Conservation (phyloP, 2,113 vertebrate species). For the Saccopteryx leptura region DNA sequence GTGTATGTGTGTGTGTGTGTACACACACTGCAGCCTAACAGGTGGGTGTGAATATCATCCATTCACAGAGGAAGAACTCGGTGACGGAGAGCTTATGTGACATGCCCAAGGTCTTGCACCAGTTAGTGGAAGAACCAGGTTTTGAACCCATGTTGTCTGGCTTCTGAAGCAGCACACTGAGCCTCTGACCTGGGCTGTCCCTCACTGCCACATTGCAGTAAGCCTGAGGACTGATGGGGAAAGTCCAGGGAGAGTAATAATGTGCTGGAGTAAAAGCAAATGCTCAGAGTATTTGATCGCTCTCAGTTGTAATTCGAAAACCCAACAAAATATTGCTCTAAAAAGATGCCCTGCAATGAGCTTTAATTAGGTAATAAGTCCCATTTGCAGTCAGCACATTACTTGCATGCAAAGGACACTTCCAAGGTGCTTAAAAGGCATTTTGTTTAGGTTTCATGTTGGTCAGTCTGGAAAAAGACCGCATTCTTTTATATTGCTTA, state of each 20-base stretch:
- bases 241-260: not conserved
- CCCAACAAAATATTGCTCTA: slow-evolving; percentile 72
- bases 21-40: not conserved
- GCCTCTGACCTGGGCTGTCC: not conserved
- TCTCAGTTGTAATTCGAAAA: slow-evolving; percentile 65
- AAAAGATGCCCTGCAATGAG: slow-evolving; percentile 66
- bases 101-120: not conserved
- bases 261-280: slow-evolving; percentile 47
- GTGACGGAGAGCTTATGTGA: not conserved
- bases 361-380: slow-evolving; percentile 74
- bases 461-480: slow-evolving; percentile 3
- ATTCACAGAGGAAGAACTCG: not conserved
- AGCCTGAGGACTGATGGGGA: not conserved
- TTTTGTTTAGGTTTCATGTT: slow-evolving; percentile 57
- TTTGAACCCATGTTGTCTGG: not conserved
- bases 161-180: not conserved
- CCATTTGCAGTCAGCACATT: slow-evolving; percentile 48
- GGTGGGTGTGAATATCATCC: not conserved
- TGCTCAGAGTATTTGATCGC: slow-evolving; percentile 55
- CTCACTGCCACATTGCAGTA: not conserved
- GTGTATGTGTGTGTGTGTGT: not conserved
- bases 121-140: not conserved
- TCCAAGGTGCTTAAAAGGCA: slow-evolving; percentile 20
- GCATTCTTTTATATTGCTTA: not conserved
- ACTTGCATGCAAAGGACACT: slow-evolving; percentile 53